Conservation (phyloP, 2,113 vertebrate species). For the Lagopus muta region DNA sequence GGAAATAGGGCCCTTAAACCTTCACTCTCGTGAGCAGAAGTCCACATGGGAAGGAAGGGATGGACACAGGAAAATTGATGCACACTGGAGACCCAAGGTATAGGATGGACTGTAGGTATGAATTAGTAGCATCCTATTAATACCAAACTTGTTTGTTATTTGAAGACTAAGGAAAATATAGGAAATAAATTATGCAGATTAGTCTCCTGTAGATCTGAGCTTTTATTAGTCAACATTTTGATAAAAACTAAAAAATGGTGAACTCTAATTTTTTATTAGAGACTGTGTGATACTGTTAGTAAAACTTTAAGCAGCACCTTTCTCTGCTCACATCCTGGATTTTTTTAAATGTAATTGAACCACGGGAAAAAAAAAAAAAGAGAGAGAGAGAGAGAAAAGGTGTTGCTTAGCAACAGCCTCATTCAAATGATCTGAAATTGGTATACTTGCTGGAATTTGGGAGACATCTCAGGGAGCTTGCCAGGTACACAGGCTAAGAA, state of each 20-base stretch:
- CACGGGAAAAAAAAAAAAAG: too few relatives aligned
- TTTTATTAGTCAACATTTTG: background rate
- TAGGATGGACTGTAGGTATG: background rate
- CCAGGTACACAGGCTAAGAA: background rate
- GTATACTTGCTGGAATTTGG: slow-evolving; percentile 59
- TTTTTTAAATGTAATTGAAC: slow-evolving; percentile 41
- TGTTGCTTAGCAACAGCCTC: slow-evolving; percentile 74
- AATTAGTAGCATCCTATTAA: background rate
- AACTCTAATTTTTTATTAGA: background rate
- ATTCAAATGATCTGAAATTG: slow-evolving; percentile 64
- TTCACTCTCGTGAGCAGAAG: background rate
- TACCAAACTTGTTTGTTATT: slow-evolving; percentile 22
- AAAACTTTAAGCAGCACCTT: slow-evolving; percentile 19
- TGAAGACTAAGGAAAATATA: background rate
- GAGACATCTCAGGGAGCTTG: slow-evolving; percentile 28
- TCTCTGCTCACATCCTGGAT: slow-evolving; percentile 7
- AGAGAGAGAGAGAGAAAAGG: background rate
- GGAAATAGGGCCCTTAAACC: background rate
- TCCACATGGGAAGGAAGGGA: background rate
- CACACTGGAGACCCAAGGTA: background rate
- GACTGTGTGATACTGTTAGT: background rate
- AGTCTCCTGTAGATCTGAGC: background rate
- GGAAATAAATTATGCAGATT: background rate
- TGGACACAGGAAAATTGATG: background rate
- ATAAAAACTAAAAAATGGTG: background rate